Evolutionary conservation across 2,113 vertebrate genomes (phyloP).

Genomic region (Helogale parvula): DNA sequence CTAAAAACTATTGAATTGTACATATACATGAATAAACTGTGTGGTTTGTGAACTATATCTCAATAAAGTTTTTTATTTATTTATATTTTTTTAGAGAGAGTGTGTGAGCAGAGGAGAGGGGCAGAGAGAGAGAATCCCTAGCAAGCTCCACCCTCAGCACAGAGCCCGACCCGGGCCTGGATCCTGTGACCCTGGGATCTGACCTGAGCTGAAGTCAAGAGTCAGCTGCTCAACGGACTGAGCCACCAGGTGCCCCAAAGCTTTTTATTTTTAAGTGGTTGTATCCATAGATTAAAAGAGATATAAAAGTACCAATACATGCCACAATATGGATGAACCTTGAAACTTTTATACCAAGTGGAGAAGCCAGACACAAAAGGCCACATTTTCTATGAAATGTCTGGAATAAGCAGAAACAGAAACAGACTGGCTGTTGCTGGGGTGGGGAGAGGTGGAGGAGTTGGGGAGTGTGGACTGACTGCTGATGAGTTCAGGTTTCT

Average conservation of each 20-base stretch:
- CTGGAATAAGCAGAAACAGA: not conserved
- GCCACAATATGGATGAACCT: not conserved
- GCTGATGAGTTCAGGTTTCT: not conserved
- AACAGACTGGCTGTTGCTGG: not conserved
- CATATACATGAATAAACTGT: not conserved
- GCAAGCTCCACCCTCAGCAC: too few relatives aligned
- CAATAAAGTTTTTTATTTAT: not conserved
- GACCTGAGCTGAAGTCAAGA: too few relatives aligned
- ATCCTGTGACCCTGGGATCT: too few relatives aligned
- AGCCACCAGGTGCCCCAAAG: too few relatives aligned
- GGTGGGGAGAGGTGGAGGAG: not conserved
- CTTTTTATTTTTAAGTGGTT: not conserved
- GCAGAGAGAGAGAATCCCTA: too few relatives aligned
- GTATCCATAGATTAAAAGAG: not conserved
- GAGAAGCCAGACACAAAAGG: not conserved
- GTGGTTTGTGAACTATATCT: not conserved
- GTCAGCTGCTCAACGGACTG: too few relatives aligned
- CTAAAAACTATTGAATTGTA: not conserved
- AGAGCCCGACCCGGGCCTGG: too few relatives aligned
- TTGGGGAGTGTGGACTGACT: not conserved
- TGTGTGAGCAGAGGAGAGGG: too few relatives aligned
- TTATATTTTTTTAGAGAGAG: too few relatives aligned
- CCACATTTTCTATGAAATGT: not conserved
- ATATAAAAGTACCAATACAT: not conserved
- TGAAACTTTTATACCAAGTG: not conserved